A percentile compares a stretch with the other conserved stretches of the same genome.
These are phyloP conservation scores for Clarias pachynema DNA, from an alignment of 2,797 vertebrate species.

Conservation along the genomic window DNA sequence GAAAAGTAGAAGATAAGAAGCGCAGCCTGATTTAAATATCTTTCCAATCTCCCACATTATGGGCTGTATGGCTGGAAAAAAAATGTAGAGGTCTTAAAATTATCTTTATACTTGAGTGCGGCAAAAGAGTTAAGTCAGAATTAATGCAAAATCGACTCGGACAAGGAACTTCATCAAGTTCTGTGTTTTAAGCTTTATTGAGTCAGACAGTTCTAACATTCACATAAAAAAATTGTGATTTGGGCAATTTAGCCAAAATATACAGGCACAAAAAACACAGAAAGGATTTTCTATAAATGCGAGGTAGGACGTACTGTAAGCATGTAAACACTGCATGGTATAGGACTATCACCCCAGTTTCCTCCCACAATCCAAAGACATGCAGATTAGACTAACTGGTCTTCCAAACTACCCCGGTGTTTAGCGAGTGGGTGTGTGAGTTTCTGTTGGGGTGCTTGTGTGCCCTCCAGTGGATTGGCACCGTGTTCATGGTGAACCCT, in stretches of 20 bases:
- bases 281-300: background rate
- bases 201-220: background rate
- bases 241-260: background rate
- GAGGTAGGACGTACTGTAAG: background rate
- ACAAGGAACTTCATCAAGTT: background rate
- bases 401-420: no score
- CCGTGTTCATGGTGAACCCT: no score
- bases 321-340: background rate
- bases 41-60: background rate
- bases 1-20: background rate
- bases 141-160: background rate
- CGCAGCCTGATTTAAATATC: background rate
- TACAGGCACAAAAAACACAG: background rate
- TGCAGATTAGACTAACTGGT: no score
- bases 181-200: background rate
- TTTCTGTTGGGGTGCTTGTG: no score
- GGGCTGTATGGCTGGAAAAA: background rate
- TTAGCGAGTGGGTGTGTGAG: no score
- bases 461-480: no score
- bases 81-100: background rate
- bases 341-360: no score
- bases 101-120: background rate
- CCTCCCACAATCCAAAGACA: no score
- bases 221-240: background rate
- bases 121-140: background rate